These are phyloP conservation scores for Notothenia rossii DNA, from an alignment of 2,113 vertebrate genomes.

Conservation along the genomic window DNA sequence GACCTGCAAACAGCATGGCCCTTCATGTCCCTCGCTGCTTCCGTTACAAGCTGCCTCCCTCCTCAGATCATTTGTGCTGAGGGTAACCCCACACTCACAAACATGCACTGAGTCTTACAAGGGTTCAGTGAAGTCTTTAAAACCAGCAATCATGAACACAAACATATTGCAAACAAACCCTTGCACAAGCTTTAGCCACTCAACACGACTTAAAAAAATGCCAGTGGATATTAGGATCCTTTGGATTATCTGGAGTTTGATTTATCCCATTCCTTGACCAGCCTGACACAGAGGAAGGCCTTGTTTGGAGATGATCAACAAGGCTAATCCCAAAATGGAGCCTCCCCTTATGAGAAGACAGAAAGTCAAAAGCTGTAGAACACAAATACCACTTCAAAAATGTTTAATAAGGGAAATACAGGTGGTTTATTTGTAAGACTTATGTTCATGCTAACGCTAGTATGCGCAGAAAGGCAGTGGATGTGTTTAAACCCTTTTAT, in stretches of 20 bases:
- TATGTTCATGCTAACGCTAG: background rate
- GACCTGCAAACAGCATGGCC: slow-evolving; percentile 64
- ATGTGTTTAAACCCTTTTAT: too few relatives aligned
- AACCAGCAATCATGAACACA: background rate
- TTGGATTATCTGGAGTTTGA: slow-evolving; percentile 65
- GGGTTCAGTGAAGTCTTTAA: slow-evolving; percentile 23
- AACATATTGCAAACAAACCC: slow-evolving; percentile 10
- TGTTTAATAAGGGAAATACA: background rate
- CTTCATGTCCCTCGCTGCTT: slow-evolving; percentile 49
- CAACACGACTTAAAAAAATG: slow-evolving; percentile 37
- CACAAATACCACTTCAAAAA: background rate
- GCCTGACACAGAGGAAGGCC: slow-evolving; percentile 64
- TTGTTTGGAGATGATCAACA: slow-evolving; percentile 63
- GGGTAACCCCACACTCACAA: slow-evolving; percentile 37
- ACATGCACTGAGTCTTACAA: slow-evolving; percentile 30
- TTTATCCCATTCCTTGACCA: slow-evolving; percentile 58
- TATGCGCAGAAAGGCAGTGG: background rate
- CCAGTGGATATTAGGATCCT: slow-evolving; percentile 50
- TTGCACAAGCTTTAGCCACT: slow-evolving; percentile 26
- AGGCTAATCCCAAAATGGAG: slow-evolving; percentile 55
- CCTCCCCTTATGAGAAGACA: slow-evolving; percentile 9
- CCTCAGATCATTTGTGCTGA: slow-evolving; percentile 17
- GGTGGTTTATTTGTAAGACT: background rate
- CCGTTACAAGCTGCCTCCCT: slow-evolving; percentile 30
- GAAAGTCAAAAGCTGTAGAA: background rate